Percentiles rank a stretch among this genome's conserved stretches.
phyloP scores from a whole-genome alignment of 2,888 invertebrate genomes.

The Harmothoe impar region DNA sequence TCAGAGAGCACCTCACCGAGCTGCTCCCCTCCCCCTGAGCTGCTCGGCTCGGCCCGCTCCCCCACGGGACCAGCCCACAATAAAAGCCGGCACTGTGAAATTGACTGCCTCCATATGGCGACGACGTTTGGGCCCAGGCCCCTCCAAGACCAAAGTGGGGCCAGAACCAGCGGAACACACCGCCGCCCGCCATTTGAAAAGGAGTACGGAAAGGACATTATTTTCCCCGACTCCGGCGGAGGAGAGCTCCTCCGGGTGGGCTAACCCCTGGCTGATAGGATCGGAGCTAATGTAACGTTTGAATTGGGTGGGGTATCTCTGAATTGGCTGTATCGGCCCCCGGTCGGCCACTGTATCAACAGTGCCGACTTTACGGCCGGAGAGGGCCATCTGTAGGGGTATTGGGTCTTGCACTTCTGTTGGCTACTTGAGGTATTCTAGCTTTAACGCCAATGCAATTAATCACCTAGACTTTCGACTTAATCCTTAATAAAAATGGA shows the following conservation, averaged over 20 bases:
- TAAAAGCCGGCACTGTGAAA: conserved; percentile 37
- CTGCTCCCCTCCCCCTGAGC: neutral
- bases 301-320: conserved; percentile 36
- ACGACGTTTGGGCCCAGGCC: conserved; percentile 3
- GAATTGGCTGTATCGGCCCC: conserved; percentile 1
- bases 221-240: neutral
- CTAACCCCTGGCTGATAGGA: neutral
- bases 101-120: conserved; percentile 49
- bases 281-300: conserved; percentile 35
- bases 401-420: too few species aligned
- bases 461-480: too few species aligned
- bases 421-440: too few species aligned
- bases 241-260: neutral
- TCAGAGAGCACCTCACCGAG: neutral
- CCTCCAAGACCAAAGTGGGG: neutral
- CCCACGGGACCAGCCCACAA: neutral
- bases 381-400: neutral
- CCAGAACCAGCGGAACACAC: neutral
- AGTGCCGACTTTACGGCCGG: neutral
- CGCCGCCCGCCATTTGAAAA: neutral
- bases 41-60: conserved; percentile 11
- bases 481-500: too few species aligned
- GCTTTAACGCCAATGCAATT: too few species aligned
- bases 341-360: neutral
- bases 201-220: neutral